Evolutionary conservation across 2,797 vertebrate genomes (phyloP).

Genomic region (Rhinogobio ventralis): DNA sequence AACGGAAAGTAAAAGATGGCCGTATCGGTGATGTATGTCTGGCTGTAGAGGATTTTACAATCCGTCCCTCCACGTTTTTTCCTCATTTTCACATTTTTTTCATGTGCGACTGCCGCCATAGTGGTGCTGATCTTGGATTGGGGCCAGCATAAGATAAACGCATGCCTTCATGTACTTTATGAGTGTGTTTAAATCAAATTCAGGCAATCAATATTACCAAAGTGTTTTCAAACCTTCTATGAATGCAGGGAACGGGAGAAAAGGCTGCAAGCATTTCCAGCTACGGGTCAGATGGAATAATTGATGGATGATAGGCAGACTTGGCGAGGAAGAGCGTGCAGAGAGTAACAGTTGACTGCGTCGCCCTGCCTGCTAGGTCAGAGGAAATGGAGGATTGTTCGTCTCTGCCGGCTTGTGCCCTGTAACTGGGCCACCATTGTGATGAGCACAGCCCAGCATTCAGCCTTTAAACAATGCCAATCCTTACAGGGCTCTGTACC

Average conservation of each 20-base stretch:
- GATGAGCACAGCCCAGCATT: slow-evolving; percentile 36
- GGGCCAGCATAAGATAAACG: slow-evolving; percentile 60
- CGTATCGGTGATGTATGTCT: slow-evolving; percentile 38
- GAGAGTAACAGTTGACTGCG: slow-evolving; percentile 39
- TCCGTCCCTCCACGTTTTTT: slow-evolving; percentile 36
- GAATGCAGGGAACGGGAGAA: background rate
- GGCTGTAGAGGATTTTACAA: slow-evolving; percentile 26
- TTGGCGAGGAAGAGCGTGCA: slow-evolving; percentile 34
- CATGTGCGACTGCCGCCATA: slow-evolving; percentile 43
- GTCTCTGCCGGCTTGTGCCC: slow-evolving; percentile 16
- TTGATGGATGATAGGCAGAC: slow-evolving; percentile 41
- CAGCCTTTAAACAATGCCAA: slow-evolving; percentile 44
- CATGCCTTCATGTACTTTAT: slow-evolving; percentile 44
- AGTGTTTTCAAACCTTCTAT: slow-evolving; percentile 36
- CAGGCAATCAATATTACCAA: slow-evolving; percentile 47
- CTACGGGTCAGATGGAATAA: slow-evolving; percentile 16
- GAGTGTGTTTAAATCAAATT: slow-evolving; percentile 57
- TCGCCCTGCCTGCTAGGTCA: slow-evolving; percentile 38
- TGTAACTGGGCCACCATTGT: slow-evolving; percentile 48
- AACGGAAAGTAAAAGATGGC: slow-evolving; percentile 36
- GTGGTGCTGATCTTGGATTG: slow-evolving; percentile 54
- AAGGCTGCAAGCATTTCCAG: slow-evolving; percentile 25
- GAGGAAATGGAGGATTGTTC: slow-evolving; percentile 59
- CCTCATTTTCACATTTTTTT: slow-evolving; percentile 23
- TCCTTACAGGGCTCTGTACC: slow-evolving; percentile 24